These are phyloP conservation scores for Lydus trimaculatus DNA, from an alignment of 2,888 invertebrate species.

Conservation along the genomic window DNA sequence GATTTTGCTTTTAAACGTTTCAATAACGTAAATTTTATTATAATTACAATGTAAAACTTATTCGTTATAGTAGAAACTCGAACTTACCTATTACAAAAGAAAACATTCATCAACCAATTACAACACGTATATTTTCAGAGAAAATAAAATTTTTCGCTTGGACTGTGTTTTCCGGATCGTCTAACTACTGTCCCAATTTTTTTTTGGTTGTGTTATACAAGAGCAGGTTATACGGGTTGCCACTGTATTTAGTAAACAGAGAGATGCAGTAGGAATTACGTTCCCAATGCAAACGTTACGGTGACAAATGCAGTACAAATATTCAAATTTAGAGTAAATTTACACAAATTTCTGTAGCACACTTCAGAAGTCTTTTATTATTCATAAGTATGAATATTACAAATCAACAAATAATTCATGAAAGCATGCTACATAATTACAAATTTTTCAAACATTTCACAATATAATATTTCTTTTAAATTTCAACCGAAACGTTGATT, in stretches of 20 bases:
- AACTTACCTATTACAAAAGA: neutral
- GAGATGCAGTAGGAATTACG: neutral
- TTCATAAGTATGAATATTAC: neutral
- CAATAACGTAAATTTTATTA: neutral
- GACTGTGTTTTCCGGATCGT: too few species aligned
- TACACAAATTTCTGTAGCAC: neutral
- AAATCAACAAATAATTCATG: neutral
- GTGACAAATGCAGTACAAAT: neutral
- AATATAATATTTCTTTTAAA: too few species aligned
- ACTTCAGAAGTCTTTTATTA: neutral
- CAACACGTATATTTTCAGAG: neutral
- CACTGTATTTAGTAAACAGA: neutral
- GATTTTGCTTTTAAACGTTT: conserved; percentile 4
- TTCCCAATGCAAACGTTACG: neutral
- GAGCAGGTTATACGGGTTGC: too few species aligned
- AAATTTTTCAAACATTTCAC: too few species aligned
- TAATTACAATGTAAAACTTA: neutral
- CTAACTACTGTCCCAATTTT: too few species aligned
- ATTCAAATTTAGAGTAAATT: conserved; percentile 8
- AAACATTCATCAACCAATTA: neutral
- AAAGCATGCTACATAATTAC: too few species aligned
- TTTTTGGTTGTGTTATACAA: too few species aligned
- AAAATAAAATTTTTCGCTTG: too few species aligned
- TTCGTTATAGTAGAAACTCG: neutral
- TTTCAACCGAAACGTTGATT: neutral